Evolutionary conservation across 2,888 invertebrate species (phyloP).

Genomic region (Lasius fuliginosus): DNA sequence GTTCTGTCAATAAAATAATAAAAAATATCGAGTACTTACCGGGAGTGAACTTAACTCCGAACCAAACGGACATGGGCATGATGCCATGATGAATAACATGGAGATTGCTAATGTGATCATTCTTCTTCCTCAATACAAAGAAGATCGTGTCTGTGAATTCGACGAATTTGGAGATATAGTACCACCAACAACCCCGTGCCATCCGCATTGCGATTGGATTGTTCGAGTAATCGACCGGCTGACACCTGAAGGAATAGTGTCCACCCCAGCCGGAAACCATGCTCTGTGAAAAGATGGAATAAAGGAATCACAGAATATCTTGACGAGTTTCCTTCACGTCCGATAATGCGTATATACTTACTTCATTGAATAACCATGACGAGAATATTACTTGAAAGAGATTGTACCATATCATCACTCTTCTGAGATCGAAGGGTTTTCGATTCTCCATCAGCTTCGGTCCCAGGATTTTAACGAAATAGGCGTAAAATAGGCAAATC

Average conservation of each 20-base stretch:
- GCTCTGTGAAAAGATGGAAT: constrained; percentile 82
- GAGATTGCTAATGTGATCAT: constrained; percentile 95
- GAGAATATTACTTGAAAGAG: constrained; percentile 93
- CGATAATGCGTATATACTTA: constrained; percentile 79
- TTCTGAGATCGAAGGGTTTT: constrained; percentile 93
- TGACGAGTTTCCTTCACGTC: neutral
- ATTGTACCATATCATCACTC: constrained; percentile 94
- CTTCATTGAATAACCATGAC: constrained; percentile 92
- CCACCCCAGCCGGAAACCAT: constrained; percentile 90
- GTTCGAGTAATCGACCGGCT: constrained; percentile 93
- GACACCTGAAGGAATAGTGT: constrained; percentile 92
- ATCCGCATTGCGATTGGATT: constrained; percentile 91
- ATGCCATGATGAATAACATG: constrained; percentile 98
- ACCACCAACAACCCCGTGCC: constrained; percentile 96
- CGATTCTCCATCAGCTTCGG: constrained; percentile 95
- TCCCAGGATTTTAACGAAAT: constrained; percentile 92
- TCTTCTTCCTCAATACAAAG: constrained; percentile 97
- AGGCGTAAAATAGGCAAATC: constrained; percentile 92
- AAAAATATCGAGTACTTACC: constrained; percentile 87
- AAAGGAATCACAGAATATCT: neutral
- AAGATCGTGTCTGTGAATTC: constrained; percentile 98
- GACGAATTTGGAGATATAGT: constrained; percentile 97
- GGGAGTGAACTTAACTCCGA: constrained; percentile 95
- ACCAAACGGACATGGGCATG: constrained; percentile 98
- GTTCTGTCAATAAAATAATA: neutral